Evolutionary conservation across 2,113 vertebrate genomes (phyloP), one percentile per base, ranked within the genome.

Genomic region (Podarcis cretensis): DNA sequence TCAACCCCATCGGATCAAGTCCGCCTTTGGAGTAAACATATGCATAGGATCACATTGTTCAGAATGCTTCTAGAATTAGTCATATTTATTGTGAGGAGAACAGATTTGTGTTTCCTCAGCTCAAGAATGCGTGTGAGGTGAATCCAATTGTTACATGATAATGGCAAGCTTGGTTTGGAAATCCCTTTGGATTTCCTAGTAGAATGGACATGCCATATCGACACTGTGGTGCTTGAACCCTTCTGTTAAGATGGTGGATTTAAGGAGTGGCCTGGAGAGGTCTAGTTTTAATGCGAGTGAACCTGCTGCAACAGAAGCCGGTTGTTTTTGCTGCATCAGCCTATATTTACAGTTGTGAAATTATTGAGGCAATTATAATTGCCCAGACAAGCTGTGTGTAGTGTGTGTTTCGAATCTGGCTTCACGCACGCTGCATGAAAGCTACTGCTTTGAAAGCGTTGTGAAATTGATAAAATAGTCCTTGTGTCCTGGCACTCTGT

Each of bases 241-340:
- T 86, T 76, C 85, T 87, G 78, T 81, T 10, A 75, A 68, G 57
- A 3, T 59, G 21, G 9, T 84, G 16, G 43, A 6, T 54, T 30
- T 27, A 89, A 94, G 83, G 84, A 32, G 40, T 86, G 88, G 68
- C 57, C 57, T 81, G 32, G 73, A 87, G 68, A 77, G 69, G n/a
- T 81, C 83, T 68, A 78, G 14, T 57, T 73, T 21, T 81, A 78
- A 59, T 48, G 74, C 48, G 81, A 83, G 85, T 88, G 79, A 74
- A 32, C 54, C 86, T 81, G 76, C 4, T 0, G 14, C 18, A 75
- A 92, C 83, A 87, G 74, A 96, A 77, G 59, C 21, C 59, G 57
- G 9, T 35, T 54, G 63, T 77, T 43, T 54, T 43, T 35, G 63
- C 88, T 90, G 37, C 10, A 20, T 66, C 37, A 63, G 65, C 35